These are phyloP conservation scores for Stenchaetothrips biformis DNA, from an alignment of 2,888 invertebrate species.

Conservation along the genomic window DNA sequence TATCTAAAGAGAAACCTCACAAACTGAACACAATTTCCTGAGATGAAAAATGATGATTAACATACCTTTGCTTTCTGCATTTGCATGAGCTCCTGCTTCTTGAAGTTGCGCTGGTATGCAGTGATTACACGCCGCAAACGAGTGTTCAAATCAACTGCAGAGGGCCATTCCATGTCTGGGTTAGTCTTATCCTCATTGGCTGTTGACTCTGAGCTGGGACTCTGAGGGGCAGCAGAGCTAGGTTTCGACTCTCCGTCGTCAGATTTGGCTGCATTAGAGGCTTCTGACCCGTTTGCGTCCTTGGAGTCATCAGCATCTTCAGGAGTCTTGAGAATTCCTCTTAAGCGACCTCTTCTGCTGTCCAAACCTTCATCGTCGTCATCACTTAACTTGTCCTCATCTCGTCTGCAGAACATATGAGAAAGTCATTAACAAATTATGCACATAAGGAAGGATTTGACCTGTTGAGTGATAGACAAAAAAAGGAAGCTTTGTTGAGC, in stretches of 20 bases:
- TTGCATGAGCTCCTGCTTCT: conserved; percentile 81
- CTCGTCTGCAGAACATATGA: neutral
- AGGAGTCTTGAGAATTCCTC: conserved; percentile 37
- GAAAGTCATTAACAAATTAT: neutral
- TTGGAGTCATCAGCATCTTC: conserved; percentile 35
- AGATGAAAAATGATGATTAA: conserved; percentile 33
- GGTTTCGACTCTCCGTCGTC: conserved; percentile 45
- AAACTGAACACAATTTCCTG: neutral
- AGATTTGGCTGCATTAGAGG: conserved; percentile 42
- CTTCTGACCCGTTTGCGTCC: conserved; percentile 45
- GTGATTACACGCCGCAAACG: conserved; percentile 88
- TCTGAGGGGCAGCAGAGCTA: conserved; percentile 49
- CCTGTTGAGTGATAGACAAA: too few relatives aligned
- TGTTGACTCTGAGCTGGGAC: conserved; percentile 44
- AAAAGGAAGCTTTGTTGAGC: too few relatives aligned
- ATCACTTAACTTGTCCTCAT: conserved; percentile 38
- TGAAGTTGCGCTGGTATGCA: conserved; percentile 89
- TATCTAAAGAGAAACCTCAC: neutral
- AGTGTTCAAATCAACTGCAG: conserved; percentile 91
- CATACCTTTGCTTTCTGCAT: conserved; percentile 74
- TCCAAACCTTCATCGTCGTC: conserved; percentile 38
- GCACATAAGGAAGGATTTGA: too few relatives aligned
- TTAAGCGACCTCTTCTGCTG: conserved; percentile 33
- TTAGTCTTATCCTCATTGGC: conserved; percentile 44
- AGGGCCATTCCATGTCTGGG: conserved; percentile 62